Evolutionary conservation across 1,140 invertebrate species (phyloP), one percentile per base, ranked within the genome.

Genomic region (Pachyrhynchus sulphureomaculatus): DNA sequence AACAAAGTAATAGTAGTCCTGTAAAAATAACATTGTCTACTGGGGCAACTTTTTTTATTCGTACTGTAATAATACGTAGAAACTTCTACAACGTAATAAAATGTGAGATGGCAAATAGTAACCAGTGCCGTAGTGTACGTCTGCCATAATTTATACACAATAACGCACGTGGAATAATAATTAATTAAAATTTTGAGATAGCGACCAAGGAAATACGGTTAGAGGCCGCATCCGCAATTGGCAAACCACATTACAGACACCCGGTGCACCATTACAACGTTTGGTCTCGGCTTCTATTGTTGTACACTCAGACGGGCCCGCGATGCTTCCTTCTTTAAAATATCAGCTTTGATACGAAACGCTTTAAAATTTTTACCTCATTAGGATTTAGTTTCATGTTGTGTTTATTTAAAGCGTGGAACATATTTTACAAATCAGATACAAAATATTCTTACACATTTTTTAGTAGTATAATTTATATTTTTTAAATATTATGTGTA

Each of bases 161-260:
- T 62, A 62, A 62, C 60, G 60, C 60, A 62, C 60, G 52, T 62
- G 45, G 60, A 62, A 62, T 62, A 54, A 54, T 54, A 62, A 60
- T 53, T 62, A 62, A 62, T 62, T 62, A 62, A 55, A 55, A 62
- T 62, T 62, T 62, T 55, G 60, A 62, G 52, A 49, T 49, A 62
- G 42, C 60, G 33, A 56, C 42, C 34, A 56, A 62, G 60, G 49
- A 56, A 56, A 62, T 62, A 54, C 41, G 49, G 59, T 55, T 62
- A 39, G 60, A 44, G 32, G 44, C 37, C 60, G 51, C 52, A 39
- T 39, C 60, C 60, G 51, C 60, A 62, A 62, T 62, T 49, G 60
- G 44, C 52, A 62, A 62, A 62, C 60, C 60, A 62, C 60, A 62
- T 62, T 62, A 62, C 51, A 55, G 41, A 62, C 60, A 62, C 60